Conservation (phyloP, 2,888 invertebrate species). For the Drosophila prolongata region DNA sequence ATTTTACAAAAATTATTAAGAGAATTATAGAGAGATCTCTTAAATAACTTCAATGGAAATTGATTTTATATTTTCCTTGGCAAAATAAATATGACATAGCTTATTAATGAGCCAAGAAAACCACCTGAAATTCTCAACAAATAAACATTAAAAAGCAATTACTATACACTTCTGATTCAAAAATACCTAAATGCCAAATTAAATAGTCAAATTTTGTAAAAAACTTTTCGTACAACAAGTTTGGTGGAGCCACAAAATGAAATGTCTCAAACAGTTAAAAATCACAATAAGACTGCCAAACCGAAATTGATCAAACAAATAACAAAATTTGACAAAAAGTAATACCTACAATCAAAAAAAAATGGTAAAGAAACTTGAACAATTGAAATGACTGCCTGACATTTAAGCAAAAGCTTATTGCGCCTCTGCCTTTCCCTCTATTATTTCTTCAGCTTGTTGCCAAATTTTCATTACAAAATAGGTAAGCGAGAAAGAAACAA, state of each 20-base stretch:
- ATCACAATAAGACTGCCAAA: background rate
- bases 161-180: background rate
- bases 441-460: constrained; percentile 18
- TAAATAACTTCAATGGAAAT: too few relatives aligned
- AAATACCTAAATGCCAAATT: background rate
- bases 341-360: constrained; percentile 15
- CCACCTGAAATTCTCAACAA: background rate
- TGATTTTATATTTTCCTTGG: too few relatives aligned
- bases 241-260: background rate
- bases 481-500: constrained; percentile 10
- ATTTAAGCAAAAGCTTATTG: constrained; percentile 47
- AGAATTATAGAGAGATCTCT: too few relatives aligned
- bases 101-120: too few relatives aligned
- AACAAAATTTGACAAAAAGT: constrained; percentile 5
- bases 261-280: constrained; percentile 18
- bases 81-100: too few relatives aligned
- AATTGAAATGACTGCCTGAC: constrained; percentile 51
- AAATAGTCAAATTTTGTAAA: constrained; percentile 3
- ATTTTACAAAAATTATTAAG: too few relatives aligned
- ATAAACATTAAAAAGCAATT: constrained; percentile 5
- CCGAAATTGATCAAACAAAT: constrained; percentile 58
- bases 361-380: background rate
- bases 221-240: constrained; percentile 4
- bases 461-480: constrained; percentile 59
- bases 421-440: constrained; percentile 22